Percentiles rank a stretch among this genome's conserved stretches.
These are phyloP conservation scores for Bambusicola thoracicus DNA, from an alignment of 2,113 vertebrate species.

Conservation along the genomic window DNA sequence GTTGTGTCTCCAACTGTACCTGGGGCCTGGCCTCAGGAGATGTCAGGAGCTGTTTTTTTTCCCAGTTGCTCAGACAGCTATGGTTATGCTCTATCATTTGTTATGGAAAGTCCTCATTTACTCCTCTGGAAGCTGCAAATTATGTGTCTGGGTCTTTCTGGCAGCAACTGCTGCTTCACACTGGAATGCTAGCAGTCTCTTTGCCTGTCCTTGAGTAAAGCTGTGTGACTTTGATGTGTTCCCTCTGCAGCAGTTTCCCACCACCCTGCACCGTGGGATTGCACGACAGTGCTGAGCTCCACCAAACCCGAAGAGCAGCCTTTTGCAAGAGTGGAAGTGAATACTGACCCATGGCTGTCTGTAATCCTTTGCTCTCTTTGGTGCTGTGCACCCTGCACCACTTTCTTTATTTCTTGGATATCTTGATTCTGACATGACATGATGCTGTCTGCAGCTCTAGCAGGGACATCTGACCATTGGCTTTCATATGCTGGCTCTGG, in stretches of 20 bases:
- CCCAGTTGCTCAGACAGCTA: background rate
- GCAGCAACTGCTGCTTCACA: background rate
- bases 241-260: background rate
- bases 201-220: background rate
- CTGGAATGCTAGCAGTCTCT: accelerated
- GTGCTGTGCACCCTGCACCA: background rate
- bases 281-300: background rate
- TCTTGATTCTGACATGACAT: accelerated
- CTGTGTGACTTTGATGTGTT: background rate
- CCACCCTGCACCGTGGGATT: background rate
- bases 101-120: background rate
- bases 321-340: background rate
- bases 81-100: background rate
- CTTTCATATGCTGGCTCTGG: background rate
- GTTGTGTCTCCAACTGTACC: background rate
- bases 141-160: background rate
- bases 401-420: accelerated
- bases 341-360: accelerated
- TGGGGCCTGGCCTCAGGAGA: background rate
- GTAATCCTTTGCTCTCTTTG: background rate
- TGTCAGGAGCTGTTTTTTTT: accelerated
- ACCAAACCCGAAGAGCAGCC: background rate
- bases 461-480: background rate
- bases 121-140: background rate
- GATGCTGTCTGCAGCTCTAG: background rate